Conservation (phyloP, 2,797 vertebrate species). For the Australoheros facetus region DNA sequence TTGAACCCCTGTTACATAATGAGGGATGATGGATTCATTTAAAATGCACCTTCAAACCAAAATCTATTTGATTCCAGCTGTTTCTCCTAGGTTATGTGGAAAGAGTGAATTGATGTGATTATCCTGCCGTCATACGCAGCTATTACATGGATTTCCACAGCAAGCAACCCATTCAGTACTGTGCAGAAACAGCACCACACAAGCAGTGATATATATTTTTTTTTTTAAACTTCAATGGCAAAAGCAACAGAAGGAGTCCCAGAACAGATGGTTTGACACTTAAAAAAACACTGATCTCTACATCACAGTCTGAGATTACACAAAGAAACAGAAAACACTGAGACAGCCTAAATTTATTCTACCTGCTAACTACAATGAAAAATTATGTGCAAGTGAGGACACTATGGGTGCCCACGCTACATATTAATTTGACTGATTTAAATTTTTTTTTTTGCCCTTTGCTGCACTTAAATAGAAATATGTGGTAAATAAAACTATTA, state of each 20-base stretch:
- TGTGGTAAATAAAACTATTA: neutral
- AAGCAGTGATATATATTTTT: neutral
- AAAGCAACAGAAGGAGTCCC: neutral
- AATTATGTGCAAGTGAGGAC: neutral
- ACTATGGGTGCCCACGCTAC: neutral
- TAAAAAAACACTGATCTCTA: neutral
- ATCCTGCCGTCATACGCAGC: neutral
- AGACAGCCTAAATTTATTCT: neutral
- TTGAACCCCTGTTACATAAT: slow-evolving; percentile 6
- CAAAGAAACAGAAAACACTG: neutral
- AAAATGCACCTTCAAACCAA: slow-evolving; percentile 5
- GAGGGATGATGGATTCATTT: slow-evolving; percentile 24
- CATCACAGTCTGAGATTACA: neutral
- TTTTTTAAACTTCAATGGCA: neutral
- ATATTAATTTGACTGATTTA: neutral
- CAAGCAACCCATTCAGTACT: slow-evolving; percentile 5
- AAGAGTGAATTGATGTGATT: slow-evolving; percentile 11
- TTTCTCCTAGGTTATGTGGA: neutral
- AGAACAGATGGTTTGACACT: neutral
- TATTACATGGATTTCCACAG: neutral
- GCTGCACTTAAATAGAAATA: neutral
- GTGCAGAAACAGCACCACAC: neutral
- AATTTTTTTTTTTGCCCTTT: neutral
- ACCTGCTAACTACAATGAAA: neutral
- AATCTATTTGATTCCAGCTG: slow-evolving; percentile 22